Evolutionary conservation across 64 coral and sea anemone genomes (phyloP), one percentile per base, ranked within the genome.

Genomic region (Hydrozoanthus tunicans): DNA sequence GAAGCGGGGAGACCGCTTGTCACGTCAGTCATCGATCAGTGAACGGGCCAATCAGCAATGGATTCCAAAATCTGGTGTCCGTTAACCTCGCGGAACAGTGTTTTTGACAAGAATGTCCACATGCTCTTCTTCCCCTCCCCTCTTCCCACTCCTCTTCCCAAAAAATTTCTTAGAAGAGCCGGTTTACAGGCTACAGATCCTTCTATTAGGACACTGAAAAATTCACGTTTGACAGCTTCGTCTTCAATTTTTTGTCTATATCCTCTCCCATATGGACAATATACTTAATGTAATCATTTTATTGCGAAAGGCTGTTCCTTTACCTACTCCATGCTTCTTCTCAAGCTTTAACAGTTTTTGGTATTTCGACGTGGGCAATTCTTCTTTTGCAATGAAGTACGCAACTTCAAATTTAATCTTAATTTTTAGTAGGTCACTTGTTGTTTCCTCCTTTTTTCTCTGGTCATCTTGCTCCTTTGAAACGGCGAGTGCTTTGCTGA

Each of bases 311-410:
- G 79, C 90, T 73, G 55, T 80, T n/a, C 85, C 91, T 54, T 92
- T 72, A 27, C 90, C 90, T 25, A 92, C 83, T 56, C 94, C 90
- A 91, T 95, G 93, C 83, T 92, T 95, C 77, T 95, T 90, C 81
- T 95, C 74, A 23, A 95, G 79, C 78, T 92, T 90, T 82, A 92
- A 80, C 51, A 92, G 63, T 62, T 82, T 81, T 17, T 83, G 77
- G 63, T 89, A 92, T 92, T 95, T 95, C 81, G 77, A 89, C 53
- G 92, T 51, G 9, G 77, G 90, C 71, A 95, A 71, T 81, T 95
- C 90, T 59, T 95, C 94, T 89, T 95, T 92, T 70, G 94, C 90
- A 66, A 92, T 74, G 23, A 95, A 95, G 79, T 95, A 92, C n/a
- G 90, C 90, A 82, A 90, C 85, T 95, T 92, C 85, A 91, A 92